phyloP scores from a whole-genome alignment of 2,113 vertebrate species.

The Ellobius talpinus region DNA sequence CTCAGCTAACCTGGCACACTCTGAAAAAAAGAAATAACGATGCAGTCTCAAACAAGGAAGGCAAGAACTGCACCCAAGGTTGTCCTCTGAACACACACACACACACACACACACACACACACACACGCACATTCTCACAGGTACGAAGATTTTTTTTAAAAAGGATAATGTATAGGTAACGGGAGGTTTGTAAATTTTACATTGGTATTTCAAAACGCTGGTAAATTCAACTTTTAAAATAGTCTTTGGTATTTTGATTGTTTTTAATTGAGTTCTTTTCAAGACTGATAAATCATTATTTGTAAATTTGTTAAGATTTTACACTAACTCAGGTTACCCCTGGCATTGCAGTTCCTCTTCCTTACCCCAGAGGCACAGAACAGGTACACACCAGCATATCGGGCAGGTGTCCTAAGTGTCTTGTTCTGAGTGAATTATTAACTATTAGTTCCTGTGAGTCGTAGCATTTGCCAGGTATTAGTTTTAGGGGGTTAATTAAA shows the following conservation, averaged over 20 bases:
- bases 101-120: no score
- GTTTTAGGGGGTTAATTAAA: slow-evolving; percentile 43
- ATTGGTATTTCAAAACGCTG: neutral
- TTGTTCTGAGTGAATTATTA: slow-evolving; percentile 20
- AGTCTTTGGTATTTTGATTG: neutral
- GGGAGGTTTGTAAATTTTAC: neutral
- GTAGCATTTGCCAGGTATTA: neutral
- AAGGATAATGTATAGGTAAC: slow-evolving; percentile 14
- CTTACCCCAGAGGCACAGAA: neutral
- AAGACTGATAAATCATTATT: neutral
- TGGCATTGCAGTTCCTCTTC: neutral
- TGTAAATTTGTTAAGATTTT: neutral
- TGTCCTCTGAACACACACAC: neutral
- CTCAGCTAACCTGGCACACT: neutral
- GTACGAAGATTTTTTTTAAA: neutral
- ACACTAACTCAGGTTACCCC: neutral
- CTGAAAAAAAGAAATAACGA: neutral
- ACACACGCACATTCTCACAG: neutral
- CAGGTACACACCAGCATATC: neutral
- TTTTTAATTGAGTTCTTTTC: neutral
- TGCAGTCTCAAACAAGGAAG: neutral
- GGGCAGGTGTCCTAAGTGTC: neutral
- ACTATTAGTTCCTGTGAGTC: neutral
- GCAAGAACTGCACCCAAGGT: neutral
- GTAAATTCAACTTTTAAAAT: neutral